Conservation (phyloP, 2,888 invertebrate species). For the Tenodera sinensis region DNA sequence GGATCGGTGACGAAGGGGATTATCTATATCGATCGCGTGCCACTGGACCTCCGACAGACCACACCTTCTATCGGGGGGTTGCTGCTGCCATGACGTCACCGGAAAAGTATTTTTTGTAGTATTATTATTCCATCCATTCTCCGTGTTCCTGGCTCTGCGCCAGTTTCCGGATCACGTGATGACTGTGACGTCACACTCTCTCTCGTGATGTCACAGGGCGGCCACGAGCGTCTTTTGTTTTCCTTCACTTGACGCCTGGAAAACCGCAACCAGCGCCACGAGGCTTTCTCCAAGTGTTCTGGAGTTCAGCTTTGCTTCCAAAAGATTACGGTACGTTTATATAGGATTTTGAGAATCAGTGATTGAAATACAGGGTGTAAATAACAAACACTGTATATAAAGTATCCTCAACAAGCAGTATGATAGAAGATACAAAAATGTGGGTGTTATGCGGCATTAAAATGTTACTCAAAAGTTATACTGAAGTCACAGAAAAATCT, state of each 20-base stretch:
- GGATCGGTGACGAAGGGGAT: background rate
- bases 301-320: background rate
- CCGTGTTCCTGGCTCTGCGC: constrained; percentile 19
- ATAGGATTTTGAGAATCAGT: too few species aligned
- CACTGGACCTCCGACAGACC: background rate
- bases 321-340: background rate
- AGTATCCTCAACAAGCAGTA: too few species aligned
- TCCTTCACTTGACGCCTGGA: background rate
- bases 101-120: background rate
- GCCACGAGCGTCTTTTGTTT: constrained; percentile 27
- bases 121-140: constrained; percentile 11
- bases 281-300: background rate
- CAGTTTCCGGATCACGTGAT: constrained; percentile 24
- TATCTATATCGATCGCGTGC: background rate
- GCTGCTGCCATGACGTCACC: background rate
- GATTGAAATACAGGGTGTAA: too few species aligned
- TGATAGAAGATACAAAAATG: too few species aligned
- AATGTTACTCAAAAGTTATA: too few species aligned
- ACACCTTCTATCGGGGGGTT: background rate
- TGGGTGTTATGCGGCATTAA: too few species aligned
- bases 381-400: too few species aligned
- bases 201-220: background rate
- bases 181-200: background rate
- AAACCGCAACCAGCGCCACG: background rate
- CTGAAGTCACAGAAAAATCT: too few species aligned